These are phyloP conservation scores for Simalia tracyae DNA, from an alignment of 2,797 vertebrate species.

Conservation along the genomic window DNA sequence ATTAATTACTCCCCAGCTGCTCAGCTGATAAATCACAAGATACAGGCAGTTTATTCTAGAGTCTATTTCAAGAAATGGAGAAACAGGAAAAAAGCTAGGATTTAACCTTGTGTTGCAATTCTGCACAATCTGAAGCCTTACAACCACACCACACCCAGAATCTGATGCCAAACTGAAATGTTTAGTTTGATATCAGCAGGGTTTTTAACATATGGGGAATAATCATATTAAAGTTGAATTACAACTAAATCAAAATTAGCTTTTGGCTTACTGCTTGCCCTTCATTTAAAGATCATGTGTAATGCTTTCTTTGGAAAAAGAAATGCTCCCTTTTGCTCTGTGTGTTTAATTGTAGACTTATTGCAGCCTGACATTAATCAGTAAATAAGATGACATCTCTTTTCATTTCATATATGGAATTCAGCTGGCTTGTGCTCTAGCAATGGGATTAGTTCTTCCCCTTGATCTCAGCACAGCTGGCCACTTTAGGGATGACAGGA, in stretches of 20 bases:
- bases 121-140: neutral
- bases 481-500: neutral
- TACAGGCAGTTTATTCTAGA: constrained; percentile 28
- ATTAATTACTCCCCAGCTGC: constrained; percentile 33
- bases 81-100: neutral
- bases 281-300: too few relatives aligned
- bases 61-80: constrained; percentile 27
- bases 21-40: constrained; percentile 39
- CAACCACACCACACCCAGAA: neutral
- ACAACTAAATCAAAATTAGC: neutral
- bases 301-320: too few relatives aligned
- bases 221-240: neutral
- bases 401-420: neutral
- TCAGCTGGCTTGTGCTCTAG: neutral
- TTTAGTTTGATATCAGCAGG: neutral
- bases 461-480: neutral
- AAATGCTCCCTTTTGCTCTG: too few relatives aligned
- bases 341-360: neutral
- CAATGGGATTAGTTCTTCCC: neutral
- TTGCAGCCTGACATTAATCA: neutral
- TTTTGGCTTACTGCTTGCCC: neutral
- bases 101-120: neutral
- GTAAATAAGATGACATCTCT: neutral
- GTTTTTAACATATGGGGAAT: neutral
- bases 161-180: neutral